Evolutionary conservation across 2,113 vertebrate species (phyloP).

Genomic region (Oreochromis spilurus): DNA sequence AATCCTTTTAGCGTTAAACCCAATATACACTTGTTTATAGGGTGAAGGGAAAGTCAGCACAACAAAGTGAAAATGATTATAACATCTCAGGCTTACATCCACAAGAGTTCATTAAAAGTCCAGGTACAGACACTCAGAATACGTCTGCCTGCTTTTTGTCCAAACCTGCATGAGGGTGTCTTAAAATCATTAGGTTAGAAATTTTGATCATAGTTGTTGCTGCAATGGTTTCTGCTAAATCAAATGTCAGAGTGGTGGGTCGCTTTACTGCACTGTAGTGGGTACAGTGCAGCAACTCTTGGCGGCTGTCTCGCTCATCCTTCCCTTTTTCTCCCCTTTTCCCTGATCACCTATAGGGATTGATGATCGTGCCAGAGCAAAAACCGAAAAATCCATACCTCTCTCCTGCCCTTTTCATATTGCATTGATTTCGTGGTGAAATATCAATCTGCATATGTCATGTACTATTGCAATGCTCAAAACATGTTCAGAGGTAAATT

Average conservation of each 20-base stretch:
- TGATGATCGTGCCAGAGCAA: slow-evolving; percentile 50
- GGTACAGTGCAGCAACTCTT: slow-evolving; percentile 2
- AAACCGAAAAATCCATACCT: slow-evolving; percentile 57
- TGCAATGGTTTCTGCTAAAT: not conserved
- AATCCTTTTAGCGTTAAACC: not conserved
- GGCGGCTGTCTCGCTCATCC: not conserved
- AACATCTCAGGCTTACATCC: not conserved
- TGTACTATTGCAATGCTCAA: slow-evolving; percentile 7
- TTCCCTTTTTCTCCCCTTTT: slow-evolving; percentile 7
- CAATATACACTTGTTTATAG: not conserved
- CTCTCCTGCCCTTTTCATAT: slow-evolving; percentile 45
- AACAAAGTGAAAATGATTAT: not conserved
- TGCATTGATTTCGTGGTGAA: slow-evolving; percentile 52
- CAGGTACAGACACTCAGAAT: not conserved
- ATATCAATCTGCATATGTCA: slow-evolving; percentile 54
- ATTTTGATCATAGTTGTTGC: not conserved
- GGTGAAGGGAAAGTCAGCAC: not conserved
- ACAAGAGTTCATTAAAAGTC: not conserved
- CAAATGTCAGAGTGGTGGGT: not conserved
- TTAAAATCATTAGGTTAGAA: not conserved
- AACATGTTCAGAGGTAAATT: slow-evolving; percentile 24
- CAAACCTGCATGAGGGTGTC: not conserved
- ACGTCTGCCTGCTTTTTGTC: not conserved
- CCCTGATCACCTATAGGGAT: slow-evolving; percentile 54
- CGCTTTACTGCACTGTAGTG: not conserved